Evolutionary conservation across 92 coral and sea anemone species (phyloP).

Genomic region (Actinostola sp.): DNA sequence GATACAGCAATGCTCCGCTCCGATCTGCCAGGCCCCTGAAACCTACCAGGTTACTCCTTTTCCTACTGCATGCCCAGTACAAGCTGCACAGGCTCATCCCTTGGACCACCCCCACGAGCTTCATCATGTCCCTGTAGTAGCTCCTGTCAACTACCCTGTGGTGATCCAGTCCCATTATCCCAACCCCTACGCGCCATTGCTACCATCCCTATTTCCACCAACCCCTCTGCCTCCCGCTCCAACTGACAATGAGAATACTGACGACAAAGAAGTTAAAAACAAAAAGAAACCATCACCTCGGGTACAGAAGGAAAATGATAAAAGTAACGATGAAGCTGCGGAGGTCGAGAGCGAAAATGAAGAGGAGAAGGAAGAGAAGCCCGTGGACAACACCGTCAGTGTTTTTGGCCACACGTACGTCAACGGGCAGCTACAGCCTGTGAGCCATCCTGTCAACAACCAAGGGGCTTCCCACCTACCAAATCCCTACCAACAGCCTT

Average conservation of each 20-base stretch:
- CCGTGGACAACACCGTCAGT: not conserved
- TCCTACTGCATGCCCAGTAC: constrained; percentile 11
- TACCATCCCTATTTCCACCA: not conserved
- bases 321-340: not conserved
- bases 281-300: too few relatives aligned
- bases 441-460: not conserved
- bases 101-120: not conserved
- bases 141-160: not conserved
- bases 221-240: not conserved
- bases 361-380: constrained; percentile 6
- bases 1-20: not conserved
- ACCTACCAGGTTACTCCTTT: constrained; percentile 14
- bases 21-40: constrained; percentile 6
- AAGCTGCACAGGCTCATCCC: not conserved
- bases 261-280: too few relatives aligned
- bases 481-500: not conserved
- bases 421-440: not conserved
- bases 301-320: not conserved
- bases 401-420: constrained; percentile 5
- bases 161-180: not conserved
- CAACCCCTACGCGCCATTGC: constrained; percentile 1
- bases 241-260: too few relatives aligned
- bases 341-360: not conserved
- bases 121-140: not conserved
- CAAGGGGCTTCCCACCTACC: not conserved